Conservation (phyloP, 2,113 vertebrate species). For the Forbesichthys agassizii region DNA sequence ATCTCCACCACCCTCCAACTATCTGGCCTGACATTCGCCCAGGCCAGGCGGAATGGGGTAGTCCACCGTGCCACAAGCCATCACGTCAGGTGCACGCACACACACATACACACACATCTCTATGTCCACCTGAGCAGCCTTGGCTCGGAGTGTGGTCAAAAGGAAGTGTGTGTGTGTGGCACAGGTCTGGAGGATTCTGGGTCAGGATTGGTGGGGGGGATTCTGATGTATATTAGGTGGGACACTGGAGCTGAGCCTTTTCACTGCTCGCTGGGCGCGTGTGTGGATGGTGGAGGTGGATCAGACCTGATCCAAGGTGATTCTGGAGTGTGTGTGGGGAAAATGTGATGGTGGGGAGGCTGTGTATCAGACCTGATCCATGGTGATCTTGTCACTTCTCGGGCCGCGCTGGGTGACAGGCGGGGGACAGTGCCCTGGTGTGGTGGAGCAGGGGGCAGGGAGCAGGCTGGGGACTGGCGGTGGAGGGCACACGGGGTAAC, state of each 20-base stretch:
- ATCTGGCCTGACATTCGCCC: conserved; percentile 59
- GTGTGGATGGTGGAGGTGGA: neutral
- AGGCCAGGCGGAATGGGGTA: conserved; percentile 42
- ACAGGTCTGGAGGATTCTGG: conserved; percentile 64
- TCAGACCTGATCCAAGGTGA: neutral
- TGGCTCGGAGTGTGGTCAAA: conserved; percentile 21
- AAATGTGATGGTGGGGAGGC: conserved; percentile 1
- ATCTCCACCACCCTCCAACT: conserved; percentile 21
- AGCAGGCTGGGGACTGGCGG: too few relatives aligned
- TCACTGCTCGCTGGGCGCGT: conserved; percentile 47
- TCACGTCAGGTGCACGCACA: conserved; percentile 43
- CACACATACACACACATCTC: conserved; percentile 5
- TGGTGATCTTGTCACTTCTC: conserved; percentile 51
- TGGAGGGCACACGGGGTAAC: too few relatives aligned
- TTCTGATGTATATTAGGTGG: conserved; percentile 59
- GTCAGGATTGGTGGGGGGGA: conserved; percentile 54
- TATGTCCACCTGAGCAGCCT: conserved; percentile 68
- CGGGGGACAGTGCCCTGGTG: conserved; percentile 27
- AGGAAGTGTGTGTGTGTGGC: neutral
- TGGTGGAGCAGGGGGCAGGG: conserved; percentile 1
- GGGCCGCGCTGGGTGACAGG: conserved; percentile 49
- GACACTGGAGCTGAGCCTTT: conserved; percentile 56
- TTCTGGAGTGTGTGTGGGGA: neutral
- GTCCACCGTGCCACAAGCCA: conserved; percentile 63
- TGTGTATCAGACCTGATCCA: conserved; percentile 49